Percentiles rank a stretch among this genome's conserved stretches.
These are phyloP conservation scores for Parapristionchus giblindavisi DNA, from an alignment of 2,888 invertebrate species.

Conservation along the genomic window DNA sequence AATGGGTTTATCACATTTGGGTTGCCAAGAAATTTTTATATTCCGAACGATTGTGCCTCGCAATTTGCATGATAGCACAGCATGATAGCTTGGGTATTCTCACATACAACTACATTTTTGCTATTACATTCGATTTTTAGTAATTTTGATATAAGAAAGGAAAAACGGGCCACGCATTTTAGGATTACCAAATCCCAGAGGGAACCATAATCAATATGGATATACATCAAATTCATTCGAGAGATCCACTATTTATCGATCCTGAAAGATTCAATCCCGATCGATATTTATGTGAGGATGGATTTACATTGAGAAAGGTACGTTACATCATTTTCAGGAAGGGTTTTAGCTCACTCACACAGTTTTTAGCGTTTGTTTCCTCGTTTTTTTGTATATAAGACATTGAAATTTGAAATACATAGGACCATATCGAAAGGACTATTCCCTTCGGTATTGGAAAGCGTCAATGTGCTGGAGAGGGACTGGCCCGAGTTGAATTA, in stretches of 20 bases:
- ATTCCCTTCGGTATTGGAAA: slow-evolving; percentile 53
- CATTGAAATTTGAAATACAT: not conserved
- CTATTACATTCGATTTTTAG: no score
- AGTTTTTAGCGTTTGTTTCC: no score
- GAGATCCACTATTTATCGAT: slow-evolving; percentile 41
- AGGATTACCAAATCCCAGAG: slow-evolving; percentile 8
- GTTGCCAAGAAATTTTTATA: no score
- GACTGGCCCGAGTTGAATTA: slow-evolving; percentile 50
- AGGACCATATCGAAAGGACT: slow-evolving; percentile 47
- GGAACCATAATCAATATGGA: slow-evolving; percentile 6
- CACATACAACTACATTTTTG: no score
- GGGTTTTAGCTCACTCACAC: no score
- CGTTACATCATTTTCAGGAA: not conserved
- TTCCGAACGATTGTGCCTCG: no score
- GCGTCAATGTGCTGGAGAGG: slow-evolving; percentile 53
- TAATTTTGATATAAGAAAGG: no score
- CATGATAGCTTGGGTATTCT: no score
- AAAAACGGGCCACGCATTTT: no score
- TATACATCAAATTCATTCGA: slow-evolving; percentile 4
- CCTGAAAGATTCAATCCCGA: slow-evolving; percentile 50
- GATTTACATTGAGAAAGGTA: slow-evolving; percentile 48
- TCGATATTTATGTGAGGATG: slow-evolving; percentile 48
- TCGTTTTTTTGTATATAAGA: not conserved
- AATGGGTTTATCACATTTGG: no score
- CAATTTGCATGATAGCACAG: no score